Evolutionary conservation across 2,797 vertebrate species (phyloP).

Genomic region (Lepus townsendii): DNA sequence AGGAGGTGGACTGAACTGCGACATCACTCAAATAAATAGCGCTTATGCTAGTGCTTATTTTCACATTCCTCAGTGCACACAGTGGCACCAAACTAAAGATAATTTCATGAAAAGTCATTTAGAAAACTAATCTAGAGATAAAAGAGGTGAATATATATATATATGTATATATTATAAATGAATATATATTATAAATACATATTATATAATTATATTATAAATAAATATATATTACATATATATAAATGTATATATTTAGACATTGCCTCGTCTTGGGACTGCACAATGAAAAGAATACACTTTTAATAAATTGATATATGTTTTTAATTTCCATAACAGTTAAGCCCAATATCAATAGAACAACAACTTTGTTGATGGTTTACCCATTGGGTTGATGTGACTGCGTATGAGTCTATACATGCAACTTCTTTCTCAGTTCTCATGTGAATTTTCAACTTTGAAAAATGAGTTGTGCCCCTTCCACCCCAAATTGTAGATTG

Average conservation of each 20-base stretch:
- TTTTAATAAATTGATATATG: not conserved
- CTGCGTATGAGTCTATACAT: not conserved
- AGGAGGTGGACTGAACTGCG: not conserved
- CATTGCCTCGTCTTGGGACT: not conserved
- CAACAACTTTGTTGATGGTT: not conserved
- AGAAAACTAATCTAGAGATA: not conserved
- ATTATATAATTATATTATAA: no score
- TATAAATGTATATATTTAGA: not conserved
- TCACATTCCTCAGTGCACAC: not conserved
- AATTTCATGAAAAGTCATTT: not conserved
- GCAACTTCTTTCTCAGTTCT: conserved; percentile 18
- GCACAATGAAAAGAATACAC: not conserved
- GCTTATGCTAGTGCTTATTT: not conserved
- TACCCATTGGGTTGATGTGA: not conserved
- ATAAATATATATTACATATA: no score
- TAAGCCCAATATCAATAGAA: not conserved
- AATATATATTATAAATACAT: no score
- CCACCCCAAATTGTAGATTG: not conserved
- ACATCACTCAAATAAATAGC: not conserved
- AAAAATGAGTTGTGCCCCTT: not conserved
- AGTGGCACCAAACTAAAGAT: not conserved
- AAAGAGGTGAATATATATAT: not conserved
- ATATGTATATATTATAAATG: no score
- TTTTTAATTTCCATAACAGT: not conserved
- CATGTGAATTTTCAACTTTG: not conserved